Evolutionary conservation across 1,140 invertebrate genomes (phyloP), one percentile per base, ranked within the genome.

Genomic region (Reticulitermes speratus): DNA sequence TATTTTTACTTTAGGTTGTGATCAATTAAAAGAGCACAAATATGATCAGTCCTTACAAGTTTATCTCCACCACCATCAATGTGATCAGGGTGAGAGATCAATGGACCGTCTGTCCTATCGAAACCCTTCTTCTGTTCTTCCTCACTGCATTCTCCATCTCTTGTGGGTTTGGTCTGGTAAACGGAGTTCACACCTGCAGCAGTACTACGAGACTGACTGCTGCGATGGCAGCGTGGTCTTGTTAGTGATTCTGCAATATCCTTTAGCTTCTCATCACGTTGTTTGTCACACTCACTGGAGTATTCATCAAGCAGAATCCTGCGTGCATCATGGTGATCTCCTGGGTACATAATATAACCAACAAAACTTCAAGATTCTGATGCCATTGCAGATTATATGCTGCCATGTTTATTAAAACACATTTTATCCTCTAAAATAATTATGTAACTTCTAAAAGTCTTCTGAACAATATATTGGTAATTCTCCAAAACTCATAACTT

Each of bases 191-290:
- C 32, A 38, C 25, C 44, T n/a, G 59, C 59, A 25, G 45, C 14
- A 11, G 84, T 45, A 65, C 48, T 84, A n/a, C 38, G n/a, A 5
- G 84, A 32, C 84, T 59, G 84, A 65, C 21, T 48, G 83, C 65
- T 84, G 23, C 86, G 86, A 2, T 83, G 82, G 52, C 44, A 84
- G 19, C 86, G 86, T 30, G 86, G 86, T 52, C 83, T 82, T 32
- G 86, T 86, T 30, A 89, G 91, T 8, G 95, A 95, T 23, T 94
- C 95, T 0, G 95, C 95, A 85, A 96, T 96, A 90, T 96, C 95
- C 85, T 95, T 93, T 87, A 96, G 89, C 89, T 95, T 93, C 86
- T 94, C 94, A 87, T 95, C 94, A 86, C 94, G 90, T 88, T 93
- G 93, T 82, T 91, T 94, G 88, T 94, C 93, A 87, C 92, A 92